Conservation (phyloP, 2,797 vertebrate species). For the Loris lydekkerianus region DNA sequence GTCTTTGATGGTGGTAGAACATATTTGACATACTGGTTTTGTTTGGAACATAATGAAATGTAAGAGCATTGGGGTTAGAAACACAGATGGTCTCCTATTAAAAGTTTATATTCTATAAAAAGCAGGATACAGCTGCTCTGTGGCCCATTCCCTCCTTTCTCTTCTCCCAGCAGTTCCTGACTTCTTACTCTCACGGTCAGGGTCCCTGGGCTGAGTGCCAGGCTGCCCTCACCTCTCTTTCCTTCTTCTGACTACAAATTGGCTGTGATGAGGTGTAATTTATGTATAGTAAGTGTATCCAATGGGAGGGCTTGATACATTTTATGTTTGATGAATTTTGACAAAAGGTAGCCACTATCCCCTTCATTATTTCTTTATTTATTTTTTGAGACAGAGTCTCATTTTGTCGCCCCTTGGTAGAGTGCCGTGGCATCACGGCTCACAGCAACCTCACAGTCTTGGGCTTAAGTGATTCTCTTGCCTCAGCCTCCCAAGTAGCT, state of each 20-base stretch:
- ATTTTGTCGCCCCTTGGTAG: no score
- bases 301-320: background rate
- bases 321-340: constrained; percentile 7
- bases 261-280: background rate
- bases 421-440: no score
- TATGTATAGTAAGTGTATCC: background rate
- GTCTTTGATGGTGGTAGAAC: background rate
- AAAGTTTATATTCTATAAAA: background rate
- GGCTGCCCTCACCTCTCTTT: background rate
- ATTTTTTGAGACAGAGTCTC: no score
- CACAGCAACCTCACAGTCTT: no score
- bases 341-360: background rate
- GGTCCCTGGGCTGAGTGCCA: background rate
- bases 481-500: no score
- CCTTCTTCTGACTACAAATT: background rate
- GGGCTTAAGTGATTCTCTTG: no score
- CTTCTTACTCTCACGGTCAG: background rate
- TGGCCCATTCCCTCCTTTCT: background rate
- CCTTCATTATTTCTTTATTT: background rate
- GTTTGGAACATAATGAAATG: background rate
- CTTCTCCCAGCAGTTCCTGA: no score
- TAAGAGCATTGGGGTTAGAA: background rate
- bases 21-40: background rate
- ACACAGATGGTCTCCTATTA: background rate
- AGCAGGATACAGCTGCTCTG: background rate